Evolutionary conservation across 2,888 invertebrate genomes (phyloP).

Genomic region (Pollenia amentaria): DNA sequence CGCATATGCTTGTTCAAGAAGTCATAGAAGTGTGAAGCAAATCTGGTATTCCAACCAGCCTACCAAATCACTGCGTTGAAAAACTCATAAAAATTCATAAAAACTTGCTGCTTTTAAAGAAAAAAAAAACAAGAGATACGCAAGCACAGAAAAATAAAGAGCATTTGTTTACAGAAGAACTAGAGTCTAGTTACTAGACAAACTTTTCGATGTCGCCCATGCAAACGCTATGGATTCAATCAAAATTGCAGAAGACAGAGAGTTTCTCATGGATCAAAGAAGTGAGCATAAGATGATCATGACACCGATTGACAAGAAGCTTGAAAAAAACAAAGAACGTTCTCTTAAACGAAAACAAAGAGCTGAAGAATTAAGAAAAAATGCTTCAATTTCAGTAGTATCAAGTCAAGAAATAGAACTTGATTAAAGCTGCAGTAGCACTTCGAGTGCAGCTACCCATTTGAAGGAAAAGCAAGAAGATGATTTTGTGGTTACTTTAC

Average conservation of each 20-base stretch:
- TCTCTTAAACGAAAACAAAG: slow-evolving; percentile 44
- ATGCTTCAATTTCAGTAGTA: neutral
- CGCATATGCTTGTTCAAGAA: no score
- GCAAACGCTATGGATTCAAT: slow-evolving; percentile 12
- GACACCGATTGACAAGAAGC: no score
- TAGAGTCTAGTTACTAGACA: no score
- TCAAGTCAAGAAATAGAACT: neutral
- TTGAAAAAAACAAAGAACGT: no score
- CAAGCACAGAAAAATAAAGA: slow-evolving; percentile 20
- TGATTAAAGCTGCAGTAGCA: slow-evolving; percentile 1
- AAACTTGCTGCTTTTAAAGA: no score
- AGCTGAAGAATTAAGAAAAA: slow-evolving; percentile 26
- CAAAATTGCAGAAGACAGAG: neutral
- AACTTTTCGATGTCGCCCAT: slow-evolving; percentile 10
- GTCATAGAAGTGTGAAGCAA: no score
- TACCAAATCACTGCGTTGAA: no score
- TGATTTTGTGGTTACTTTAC: no score
- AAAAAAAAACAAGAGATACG: slow-evolving; percentile 11
- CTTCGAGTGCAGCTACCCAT: neutral
- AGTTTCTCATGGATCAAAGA: slow-evolving; percentile 33
- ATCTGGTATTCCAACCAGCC: no score
- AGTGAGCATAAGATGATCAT: neutral
- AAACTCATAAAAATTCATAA: no score
- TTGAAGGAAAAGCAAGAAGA: slow-evolving; percentile 9
- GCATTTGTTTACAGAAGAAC: neutral